Conservation (phyloP, 1,140 invertebrate genomes). For the Drosophila nigrodunni region DNA sequence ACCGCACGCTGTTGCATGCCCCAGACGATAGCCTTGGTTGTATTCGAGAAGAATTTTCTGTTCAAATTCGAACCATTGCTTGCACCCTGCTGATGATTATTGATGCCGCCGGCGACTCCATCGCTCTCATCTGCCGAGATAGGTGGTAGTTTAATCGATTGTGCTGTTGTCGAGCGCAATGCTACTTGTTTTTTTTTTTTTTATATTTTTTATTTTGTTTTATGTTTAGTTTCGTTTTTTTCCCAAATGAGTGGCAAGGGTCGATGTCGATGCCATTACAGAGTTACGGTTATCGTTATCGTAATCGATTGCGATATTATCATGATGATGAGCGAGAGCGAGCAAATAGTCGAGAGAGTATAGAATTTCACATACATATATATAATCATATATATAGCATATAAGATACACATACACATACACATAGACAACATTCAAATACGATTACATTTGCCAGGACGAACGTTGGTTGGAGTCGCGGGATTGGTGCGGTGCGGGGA, state of each 20-base stretch:
- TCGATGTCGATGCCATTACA: conserved; percentile 39
- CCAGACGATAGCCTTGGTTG: conserved; percentile 98
- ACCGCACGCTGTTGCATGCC: conserved; percentile 99
- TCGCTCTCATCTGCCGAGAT: conserved; percentile 82
- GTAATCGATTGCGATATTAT: conserved; percentile 40
- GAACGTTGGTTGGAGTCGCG: conserved; percentile 23
- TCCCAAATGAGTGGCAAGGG: conserved; percentile 75
- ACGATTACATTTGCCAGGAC: conserved; percentile 46
- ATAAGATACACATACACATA: conserved; percentile 38
- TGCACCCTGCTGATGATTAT: conserved; percentile 37
- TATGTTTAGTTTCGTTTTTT: conserved; percentile 42
- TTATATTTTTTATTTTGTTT: conserved; percentile 33
- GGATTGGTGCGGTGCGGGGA: conserved; percentile 32
- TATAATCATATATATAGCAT: conserved; percentile 45
- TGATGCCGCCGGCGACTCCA: conserved; percentile 39
- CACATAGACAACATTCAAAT: conserved; percentile 47
- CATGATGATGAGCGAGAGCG: conserved; percentile 73
- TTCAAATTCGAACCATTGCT: conserved; percentile 65
- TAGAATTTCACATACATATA: conserved; percentile 55
- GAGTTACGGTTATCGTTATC: conserved; percentile 32
- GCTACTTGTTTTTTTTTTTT: conserved; percentile 59
- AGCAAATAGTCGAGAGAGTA: conserved; percentile 68
- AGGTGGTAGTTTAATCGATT: conserved; percentile 85
- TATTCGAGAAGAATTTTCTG: conserved; percentile 90
- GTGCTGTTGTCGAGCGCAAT: conserved; percentile 77